These are phyloP conservation scores for Heteromormyrus szaboi DNA, from an alignment of 2,797 vertebrate genomes.

Conservation along the genomic window DNA sequence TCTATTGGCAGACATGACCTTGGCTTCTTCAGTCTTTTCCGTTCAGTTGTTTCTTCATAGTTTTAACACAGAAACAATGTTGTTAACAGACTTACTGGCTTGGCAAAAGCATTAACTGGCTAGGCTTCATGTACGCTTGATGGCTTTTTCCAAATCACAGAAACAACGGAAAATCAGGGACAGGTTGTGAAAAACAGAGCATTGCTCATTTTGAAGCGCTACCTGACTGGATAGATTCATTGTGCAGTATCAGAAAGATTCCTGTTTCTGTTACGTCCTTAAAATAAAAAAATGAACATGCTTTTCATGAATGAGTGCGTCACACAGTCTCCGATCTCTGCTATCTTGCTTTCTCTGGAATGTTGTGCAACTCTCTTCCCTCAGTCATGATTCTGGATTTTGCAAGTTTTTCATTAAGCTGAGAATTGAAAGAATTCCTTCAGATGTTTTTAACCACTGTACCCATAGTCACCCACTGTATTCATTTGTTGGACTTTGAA, in stretches of 20 bases:
- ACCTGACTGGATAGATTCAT: background rate
- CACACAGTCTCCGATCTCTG: background rate
- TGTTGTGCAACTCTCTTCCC: background rate
- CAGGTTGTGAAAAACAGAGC: background rate
- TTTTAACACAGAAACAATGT: background rate
- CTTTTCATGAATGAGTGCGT: background rate
- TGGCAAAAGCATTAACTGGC: background rate
- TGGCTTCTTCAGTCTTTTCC: background rate
- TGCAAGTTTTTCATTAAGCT: background rate
- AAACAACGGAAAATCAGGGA: background rate
- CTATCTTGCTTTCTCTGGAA: background rate
- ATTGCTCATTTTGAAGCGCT: background rate
- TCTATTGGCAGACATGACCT: background rate
- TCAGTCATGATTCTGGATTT: background rate
- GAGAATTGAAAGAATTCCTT: background rate
- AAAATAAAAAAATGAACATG: background rate
- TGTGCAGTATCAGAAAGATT: background rate
- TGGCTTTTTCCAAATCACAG: background rate
- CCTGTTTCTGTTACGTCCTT: background rate
- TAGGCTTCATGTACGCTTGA: background rate
- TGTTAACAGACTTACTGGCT: background rate
- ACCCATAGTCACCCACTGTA: background rate
- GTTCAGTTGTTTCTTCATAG: background rate
- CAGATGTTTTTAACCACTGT: background rate
- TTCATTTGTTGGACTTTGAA: background rate